Evolutionary conservation across 2,888 invertebrate species (phyloP), one percentile per base, ranked within the genome.

Genomic region (Diarsia dahlii): DNA sequence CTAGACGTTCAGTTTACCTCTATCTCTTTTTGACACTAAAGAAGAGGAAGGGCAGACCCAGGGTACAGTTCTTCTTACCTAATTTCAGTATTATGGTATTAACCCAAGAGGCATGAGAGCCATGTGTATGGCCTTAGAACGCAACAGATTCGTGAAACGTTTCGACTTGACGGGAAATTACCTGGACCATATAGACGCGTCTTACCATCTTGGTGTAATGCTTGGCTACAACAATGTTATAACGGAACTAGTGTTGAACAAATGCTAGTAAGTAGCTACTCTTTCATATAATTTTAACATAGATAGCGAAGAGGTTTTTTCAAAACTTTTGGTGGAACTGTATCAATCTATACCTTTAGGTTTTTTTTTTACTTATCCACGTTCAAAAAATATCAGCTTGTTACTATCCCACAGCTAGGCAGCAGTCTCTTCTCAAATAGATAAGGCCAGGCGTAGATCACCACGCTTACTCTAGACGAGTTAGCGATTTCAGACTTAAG

Each of bases 161-260:
- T 50, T 82, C n/a, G 81, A 81, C 45, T 20, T 81, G 64, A 81
- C 81, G 5, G 77, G 81, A 28, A 81, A 81, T 23, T 77, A n/a
- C 63, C 39, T 82, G 54, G 34, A 77, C 0, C 8, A 64, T n/a
- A 0, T 0, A 0, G 80, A 80, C n/a, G 75, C 80, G 0, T 46
- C 62, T 50, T 80, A 71, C 28, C 80, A 80, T 39, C 12, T 80
- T 0, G 81, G 80, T 3, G 23, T 48, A 18, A 48, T 80, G 23
- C 39, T 80, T 4, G 65, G 75, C 2, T 28, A 75, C 2, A n/a
- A 13, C 15, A 80, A 71, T n/a, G 73, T 45, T 50, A 23, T 81
- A 18, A 62, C 18, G 6, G 52, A 67, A 34, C 39, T 81, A 0
- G 28, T 81, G 3, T 56, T 81, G 50, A 54, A n/a, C 9, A 58